Evolutionary conservation across 2,113 vertebrate species (phyloP).

Genomic region (Phylloscopus trochilus): DNA sequence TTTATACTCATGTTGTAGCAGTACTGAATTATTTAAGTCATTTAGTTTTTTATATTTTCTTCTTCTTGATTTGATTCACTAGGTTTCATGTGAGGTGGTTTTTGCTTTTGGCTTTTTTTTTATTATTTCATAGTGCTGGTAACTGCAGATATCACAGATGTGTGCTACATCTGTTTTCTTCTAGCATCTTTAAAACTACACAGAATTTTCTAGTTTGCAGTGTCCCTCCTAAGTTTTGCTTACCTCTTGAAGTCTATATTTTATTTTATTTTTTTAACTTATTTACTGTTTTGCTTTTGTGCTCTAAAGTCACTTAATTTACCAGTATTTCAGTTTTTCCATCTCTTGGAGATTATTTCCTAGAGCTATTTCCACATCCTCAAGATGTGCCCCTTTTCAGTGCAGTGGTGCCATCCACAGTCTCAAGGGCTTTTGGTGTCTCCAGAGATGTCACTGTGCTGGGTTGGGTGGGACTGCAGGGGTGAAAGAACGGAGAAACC

Average conservation of each 20-base stretch:
- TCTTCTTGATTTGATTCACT: not conserved
- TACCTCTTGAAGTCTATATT: rapidly evolving
- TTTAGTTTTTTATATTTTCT: not conserved
- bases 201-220: not conserved
- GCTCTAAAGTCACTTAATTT: not conserved
- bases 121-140: not conserved
- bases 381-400: not conserved
- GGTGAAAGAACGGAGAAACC: not conserved
- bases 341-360: not conserved
- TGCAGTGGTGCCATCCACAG: not conserved
- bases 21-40: not conserved
- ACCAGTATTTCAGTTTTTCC: not conserved
- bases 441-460: not conserved
- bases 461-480: not conserved
- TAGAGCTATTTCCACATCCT: not conserved
- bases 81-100: not conserved
- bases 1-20: not conserved
- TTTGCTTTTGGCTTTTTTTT: not conserved
- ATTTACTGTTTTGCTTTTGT: not conserved
- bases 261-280: not conserved
- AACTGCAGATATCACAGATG: not conserved
- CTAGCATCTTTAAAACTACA: not conserved
- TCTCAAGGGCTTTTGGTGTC: not conserved
- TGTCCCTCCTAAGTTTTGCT: not conserved
- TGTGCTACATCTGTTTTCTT: not conserved